Base-by-base conservation (phyloP, 2,888 invertebrate species). In the Geotrupes spiniger region DNA sequence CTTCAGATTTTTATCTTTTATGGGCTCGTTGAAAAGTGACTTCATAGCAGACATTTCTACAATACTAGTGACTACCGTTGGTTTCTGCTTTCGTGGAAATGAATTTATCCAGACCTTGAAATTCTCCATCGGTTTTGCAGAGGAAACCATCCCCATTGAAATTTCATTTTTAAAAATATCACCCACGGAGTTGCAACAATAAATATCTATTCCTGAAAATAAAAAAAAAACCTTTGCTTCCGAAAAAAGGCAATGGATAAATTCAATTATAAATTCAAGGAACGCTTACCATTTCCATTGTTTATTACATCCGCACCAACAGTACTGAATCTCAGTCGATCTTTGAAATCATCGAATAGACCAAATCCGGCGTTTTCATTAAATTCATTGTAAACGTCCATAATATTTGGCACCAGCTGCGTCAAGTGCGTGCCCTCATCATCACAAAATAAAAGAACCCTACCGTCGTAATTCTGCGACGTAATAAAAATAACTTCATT, bases 101-200 rank as follows among this genome's bases (percentile, higher is more conserved):
- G 10, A 29, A 11, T 45, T 41, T n/a, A 44, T 33, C 50, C 50
- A 50, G 6, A 10, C 25, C 21, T 36, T n/a, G n/a, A 46, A 12
- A 16, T 46, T 41, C 12, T 41, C 17, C 17, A 36, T 3, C 1
- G 46, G 26, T n/a, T 25, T 16, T 36, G 4, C 16, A 6, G 40
- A 29, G 14, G 16, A 25, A 41, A 36, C 21, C 9, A 12, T 21
- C 9, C 11, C 15, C 16, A 6, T 11, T 9, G 31, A 29, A 1
- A 42, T 10, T 12, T 29, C 42, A 25, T 36, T 50, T 26, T 50
- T 40, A 29, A 45, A 50, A 17, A 50, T 38, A 25, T 50, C 50
- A 27, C 45, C 42, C 2, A 36, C 29, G n/a, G 37, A 42, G 11
- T 50, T 50, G 25, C 50, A 50, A 11, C 36, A 36, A 29, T 42